Percentiles rank a stretch among this genome's conserved stretches.
These are phyloP conservation scores for Cairina moschata DNA, from an alignment of 2,113 vertebrate species.

Conservation along the genomic window DNA sequence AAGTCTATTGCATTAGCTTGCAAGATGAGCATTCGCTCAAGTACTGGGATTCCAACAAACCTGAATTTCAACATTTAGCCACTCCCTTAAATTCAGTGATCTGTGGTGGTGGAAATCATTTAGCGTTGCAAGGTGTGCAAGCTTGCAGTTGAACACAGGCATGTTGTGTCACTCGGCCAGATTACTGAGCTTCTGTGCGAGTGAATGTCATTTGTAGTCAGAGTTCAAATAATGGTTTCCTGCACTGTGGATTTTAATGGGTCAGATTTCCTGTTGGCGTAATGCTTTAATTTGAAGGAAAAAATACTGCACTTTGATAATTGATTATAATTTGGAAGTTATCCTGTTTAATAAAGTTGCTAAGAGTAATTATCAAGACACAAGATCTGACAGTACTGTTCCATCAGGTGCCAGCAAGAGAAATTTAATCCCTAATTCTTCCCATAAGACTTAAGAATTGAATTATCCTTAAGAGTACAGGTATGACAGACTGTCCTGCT, in stretches of 20 bases:
- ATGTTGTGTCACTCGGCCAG: background rate
- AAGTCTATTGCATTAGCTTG: slow-evolving; percentile 28
- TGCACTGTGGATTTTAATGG: background rate
- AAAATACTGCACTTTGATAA: background rate
- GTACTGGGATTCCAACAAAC: slow-evolving; percentile 46
- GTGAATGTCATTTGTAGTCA: background rate
- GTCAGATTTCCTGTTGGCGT: background rate
- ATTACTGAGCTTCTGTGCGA: background rate
- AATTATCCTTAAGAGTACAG: background rate
- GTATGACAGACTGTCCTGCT: background rate
- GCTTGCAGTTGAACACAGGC: background rate
- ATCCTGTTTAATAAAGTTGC: background rate
- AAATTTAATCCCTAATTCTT: background rate
- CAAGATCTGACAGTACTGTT: background rate
- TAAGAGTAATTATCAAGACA: background rate
- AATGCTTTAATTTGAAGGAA: background rate
- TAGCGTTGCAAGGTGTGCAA: background rate
- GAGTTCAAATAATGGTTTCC: background rate
- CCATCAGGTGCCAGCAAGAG: background rate
- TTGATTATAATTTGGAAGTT: background rate
- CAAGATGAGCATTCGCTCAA: background rate
- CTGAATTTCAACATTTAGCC: slow-evolving; percentile 58
- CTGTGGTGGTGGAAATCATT: background rate
- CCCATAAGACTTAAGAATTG: background rate
- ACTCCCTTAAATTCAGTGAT: background rate